Base-by-base conservation (phyloP, 2,113 vertebrate genomes). In the Catharus bicknelli region DNA sequence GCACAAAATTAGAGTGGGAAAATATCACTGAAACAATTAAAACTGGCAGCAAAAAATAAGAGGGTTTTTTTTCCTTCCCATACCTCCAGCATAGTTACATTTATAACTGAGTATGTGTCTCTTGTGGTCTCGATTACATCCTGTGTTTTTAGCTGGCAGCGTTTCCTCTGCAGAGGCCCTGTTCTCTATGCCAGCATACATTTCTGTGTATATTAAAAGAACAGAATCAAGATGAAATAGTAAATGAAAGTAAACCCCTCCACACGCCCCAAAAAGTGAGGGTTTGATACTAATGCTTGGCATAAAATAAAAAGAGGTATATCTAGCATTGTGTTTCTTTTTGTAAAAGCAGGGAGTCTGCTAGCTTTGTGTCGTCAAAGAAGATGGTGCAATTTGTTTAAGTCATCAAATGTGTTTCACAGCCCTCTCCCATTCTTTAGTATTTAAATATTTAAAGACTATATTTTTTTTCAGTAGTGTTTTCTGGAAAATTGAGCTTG, bases 91-190 rank as follows among this genome's bases (percentile, higher is more conserved):
- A 90, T 81, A 93, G 94, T 95, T 97, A 93, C 93, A 74, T 96
- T 97, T 97, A 96, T 95, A 97, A 96, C 94, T 78, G 86, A 96
- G 90, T 96, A 66, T 94, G 89, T 95, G 92, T 97, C 95, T 97
- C 97, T 97, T 97, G 97, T 97, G 97, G 97, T 98, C 97, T 97
- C 95, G 83, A 97, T 98, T 98, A 96, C 95, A 97, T 98, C 97
- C 97, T 98, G 97, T 97, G 97, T 97, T 97, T 95, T 95, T 96
- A 97, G 96, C 97, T 97, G 97, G 96, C 97, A 97, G 97, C 89
- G 90, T 98, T 98, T 98, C 98, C 97, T 98, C 95, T 97, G 87
- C 89, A 87, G 97, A 97, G 97, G 96, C 97, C 97, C 94, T 76
- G 34, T 32, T 88, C 95, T 95, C 42, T 93, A 90, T 97, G 96